Percentiles rank a stretch among this genome's conserved stretches.
Conservation (phyloP, 2,113 vertebrate genomes). For the Marmota flaviventris region DNA sequence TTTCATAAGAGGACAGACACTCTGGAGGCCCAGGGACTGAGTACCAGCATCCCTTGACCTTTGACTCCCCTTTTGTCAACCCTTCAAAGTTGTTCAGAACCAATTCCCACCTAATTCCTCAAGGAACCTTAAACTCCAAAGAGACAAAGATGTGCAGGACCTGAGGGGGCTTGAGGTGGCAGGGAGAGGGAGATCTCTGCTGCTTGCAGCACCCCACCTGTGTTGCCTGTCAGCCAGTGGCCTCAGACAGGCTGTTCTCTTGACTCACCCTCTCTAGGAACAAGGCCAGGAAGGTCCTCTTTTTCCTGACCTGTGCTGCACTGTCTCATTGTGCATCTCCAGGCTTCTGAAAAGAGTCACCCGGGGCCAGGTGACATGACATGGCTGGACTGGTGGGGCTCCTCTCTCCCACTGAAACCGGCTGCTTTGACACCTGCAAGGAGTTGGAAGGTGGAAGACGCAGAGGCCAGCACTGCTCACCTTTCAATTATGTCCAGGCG, state of each 20-base stretch:
- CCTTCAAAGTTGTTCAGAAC: background rate
- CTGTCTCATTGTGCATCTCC: background rate
- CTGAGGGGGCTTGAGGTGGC: background rate
- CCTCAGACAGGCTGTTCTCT: background rate
- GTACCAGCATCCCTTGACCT: background rate
- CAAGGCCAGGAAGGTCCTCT: background rate
- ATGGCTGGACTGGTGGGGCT: background rate
- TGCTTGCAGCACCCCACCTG: background rate
- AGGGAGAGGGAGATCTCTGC: background rate
- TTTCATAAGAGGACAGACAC: background rate
- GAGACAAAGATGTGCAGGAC: background rate
- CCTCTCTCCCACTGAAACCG: background rate
- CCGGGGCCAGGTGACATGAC: rapidly evolving
- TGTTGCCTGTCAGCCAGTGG: background rate
- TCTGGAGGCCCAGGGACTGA: background rate
- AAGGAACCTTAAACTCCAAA: background rate
- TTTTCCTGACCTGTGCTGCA: background rate
- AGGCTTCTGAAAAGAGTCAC: background rate
- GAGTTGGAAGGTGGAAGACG: rapidly evolving
- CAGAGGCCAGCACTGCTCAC: constrained; percentile 84
- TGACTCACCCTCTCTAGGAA: background rate
- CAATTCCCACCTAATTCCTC: background rate
- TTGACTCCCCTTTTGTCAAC: background rate
- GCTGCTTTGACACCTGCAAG: background rate
- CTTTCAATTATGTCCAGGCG: constrained; percentile 97